These are phyloP conservation scores for Cairina moschata DNA, from an alignment of 2,113 vertebrate species.

Conservation along the genomic window DNA sequence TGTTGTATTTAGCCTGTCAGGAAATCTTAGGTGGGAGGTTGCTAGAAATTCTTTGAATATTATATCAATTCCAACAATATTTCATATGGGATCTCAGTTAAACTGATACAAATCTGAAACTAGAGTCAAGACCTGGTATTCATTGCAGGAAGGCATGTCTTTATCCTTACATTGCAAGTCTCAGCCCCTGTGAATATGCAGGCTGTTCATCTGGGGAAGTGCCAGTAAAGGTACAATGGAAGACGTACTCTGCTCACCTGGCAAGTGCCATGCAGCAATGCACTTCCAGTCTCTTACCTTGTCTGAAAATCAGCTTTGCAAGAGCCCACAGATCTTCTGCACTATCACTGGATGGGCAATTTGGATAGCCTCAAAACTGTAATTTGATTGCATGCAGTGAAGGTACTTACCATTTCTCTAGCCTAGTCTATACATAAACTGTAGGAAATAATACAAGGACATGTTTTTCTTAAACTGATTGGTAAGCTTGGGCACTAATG, in stretches of 20 bases:
- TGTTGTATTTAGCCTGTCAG: background rate
- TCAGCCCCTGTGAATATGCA: background rate
- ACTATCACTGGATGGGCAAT: background rate
- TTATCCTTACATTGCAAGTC: background rate
- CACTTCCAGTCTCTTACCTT: background rate
- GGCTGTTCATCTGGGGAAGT: background rate
- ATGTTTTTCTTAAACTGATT: background rate
- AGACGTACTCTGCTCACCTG: accelerated
- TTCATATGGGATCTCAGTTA: background rate
- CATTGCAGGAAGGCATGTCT: background rate
- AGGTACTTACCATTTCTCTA: background rate
- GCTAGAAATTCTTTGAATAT: background rate
- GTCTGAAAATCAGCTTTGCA: background rate
- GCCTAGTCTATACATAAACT: background rate
- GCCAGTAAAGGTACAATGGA: background rate
- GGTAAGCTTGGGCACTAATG: background rate
- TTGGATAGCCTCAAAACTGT: background rate
- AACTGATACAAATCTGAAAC: background rate
- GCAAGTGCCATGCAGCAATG: too few species aligned
- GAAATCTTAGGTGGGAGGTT: background rate
- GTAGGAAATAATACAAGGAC: background rate
- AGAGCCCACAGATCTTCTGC: background rate
- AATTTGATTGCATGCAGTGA: background rate
- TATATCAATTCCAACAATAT: background rate
- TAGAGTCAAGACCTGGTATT: background rate